A percentile compares a stretch with the other conserved stretches of the same genome.
Conservation (phyloP, 1,140 invertebrate species). For the Drosophila pallidifrons region DNA sequence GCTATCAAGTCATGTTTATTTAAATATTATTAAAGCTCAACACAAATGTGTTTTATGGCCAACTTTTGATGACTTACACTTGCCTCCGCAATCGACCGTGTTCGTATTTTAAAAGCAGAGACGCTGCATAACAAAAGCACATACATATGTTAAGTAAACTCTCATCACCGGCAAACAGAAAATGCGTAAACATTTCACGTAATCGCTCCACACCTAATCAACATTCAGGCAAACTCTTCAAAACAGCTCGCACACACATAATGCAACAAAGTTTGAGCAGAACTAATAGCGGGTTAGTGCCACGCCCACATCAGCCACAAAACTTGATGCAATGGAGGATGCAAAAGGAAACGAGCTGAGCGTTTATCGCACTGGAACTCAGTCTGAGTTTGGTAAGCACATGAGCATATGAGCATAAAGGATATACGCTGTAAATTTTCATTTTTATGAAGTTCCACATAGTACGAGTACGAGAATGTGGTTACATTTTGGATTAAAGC, state of each 20-base stretch:
- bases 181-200: constrained; percentile 77
- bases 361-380: constrained; percentile 62
- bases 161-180: constrained; percentile 40
- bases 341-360: constrained; percentile 56
- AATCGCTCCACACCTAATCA: constrained; percentile 79
- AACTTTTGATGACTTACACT: too few species aligned
- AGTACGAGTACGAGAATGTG: constrained; percentile 75
- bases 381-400: constrained; percentile 57
- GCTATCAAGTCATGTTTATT: too few species aligned
- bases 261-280: constrained; percentile 42
- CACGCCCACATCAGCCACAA: constrained; percentile 59
- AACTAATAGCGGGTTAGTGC: constrained; percentile 25
- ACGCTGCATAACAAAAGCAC: background rate
- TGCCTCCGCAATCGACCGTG: too few species aligned
- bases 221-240: constrained; percentile 54
- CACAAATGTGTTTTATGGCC: too few species aligned
- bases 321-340: constrained; percentile 63
- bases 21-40: too few species aligned
- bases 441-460: constrained; percentile 80
- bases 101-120: background rate
- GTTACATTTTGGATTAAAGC: constrained; percentile 79
- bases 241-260: constrained; percentile 15
- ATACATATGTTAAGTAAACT: constrained; percentile 2
- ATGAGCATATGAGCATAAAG: constrained; percentile 78
- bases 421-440: constrained; percentile 78